phyloP scores from a whole-genome alignment of 2,797 vertebrate genomes.

The Philypnodon macrostomus region DNA sequence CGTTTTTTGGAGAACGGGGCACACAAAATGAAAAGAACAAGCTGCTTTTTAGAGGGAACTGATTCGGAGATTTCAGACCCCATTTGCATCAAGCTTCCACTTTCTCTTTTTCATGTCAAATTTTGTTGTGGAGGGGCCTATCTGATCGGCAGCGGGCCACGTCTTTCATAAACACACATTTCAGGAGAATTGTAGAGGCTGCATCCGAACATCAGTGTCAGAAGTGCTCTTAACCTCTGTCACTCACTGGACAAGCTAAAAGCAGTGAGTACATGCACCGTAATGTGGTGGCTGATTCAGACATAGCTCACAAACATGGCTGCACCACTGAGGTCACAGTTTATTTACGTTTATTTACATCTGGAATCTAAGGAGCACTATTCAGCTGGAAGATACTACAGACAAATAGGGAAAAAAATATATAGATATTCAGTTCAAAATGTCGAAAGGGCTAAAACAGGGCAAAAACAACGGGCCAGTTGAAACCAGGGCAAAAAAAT shows the following conservation, averaged over 20 bases:
- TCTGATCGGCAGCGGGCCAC: constrained; percentile 73
- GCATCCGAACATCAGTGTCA: constrained; percentile 70
- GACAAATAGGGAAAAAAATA: no score
- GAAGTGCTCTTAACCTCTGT: constrained; percentile 68
- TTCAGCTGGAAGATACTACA: no score
- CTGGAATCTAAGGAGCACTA: no score
- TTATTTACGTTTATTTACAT: no score
- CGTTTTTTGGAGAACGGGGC: constrained; percentile 24
- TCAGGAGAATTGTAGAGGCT: constrained; percentile 62
- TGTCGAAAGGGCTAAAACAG: no score
- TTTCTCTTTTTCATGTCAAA: constrained; percentile 14
- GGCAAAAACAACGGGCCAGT: no score
- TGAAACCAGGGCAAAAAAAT: no score
- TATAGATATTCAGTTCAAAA: no score
- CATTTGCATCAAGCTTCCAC: constrained; percentile 25
- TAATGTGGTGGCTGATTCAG: no score
- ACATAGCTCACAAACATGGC: no score
- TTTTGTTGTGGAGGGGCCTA: constrained; percentile 37
- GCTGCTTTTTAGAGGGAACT: constrained; percentile 19
- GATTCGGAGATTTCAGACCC: constrained; percentile 32
- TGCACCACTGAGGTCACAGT: no score
- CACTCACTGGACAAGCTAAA: constrained; percentile 69
- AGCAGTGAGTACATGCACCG: no score
- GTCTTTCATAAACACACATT: constrained; percentile 76
- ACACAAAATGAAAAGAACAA: constrained; percentile 24